phyloP scores from a whole-genome alignment of 2,888 invertebrate species.

The Cerceris rybyensis region DNA sequence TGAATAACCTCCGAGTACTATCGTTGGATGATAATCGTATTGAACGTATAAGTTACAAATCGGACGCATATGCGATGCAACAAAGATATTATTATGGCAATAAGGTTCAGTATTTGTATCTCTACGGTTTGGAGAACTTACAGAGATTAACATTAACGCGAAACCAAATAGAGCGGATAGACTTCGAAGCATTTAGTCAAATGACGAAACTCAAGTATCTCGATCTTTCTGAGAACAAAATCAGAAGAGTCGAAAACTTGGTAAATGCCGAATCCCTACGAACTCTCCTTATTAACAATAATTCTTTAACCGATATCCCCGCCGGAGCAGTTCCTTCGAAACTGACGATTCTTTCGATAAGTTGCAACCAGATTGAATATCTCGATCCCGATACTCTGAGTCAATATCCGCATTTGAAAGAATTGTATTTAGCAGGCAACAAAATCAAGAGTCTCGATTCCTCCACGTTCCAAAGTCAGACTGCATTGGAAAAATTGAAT shows the following conservation, averaged over 20 bases:
- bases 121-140: slow-evolving; percentile 38
- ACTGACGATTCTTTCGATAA: slow-evolving; percentile 65
- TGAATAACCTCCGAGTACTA: background rate
- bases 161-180: background rate
- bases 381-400: slow-evolving; percentile 57
- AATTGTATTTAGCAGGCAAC: slow-evolving; percentile 64
- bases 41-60: fast-evolving
- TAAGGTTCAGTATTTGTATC: background rate
- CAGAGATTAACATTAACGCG: slow-evolving; percentile 59
- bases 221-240: slow-evolving; percentile 4
- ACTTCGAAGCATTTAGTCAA: background rate
- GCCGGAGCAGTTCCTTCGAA: slow-evolving; percentile 44
- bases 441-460: slow-evolving; percentile 62
- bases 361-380: slow-evolving; percentile 63
- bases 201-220: background rate
- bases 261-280: slow-evolving; percentile 54
- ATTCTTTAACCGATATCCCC: slow-evolving; percentile 61
- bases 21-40: slow-evolving; percentile 12
- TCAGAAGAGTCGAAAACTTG: slow-evolving; percentile 33
- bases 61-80: background rate
- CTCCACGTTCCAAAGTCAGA: slow-evolving; percentile 28
- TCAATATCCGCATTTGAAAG: slow-evolving; percentile 57
- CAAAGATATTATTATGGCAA: background rate
- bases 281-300: slow-evolving; percentile 63
- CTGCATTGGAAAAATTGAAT: background rate